Percentiles rank a stretch among this genome's conserved stretches.
phyloP scores from a whole-genome alignment of 2,888 invertebrate species.

The Lasioglossum calceatum region DNA sequence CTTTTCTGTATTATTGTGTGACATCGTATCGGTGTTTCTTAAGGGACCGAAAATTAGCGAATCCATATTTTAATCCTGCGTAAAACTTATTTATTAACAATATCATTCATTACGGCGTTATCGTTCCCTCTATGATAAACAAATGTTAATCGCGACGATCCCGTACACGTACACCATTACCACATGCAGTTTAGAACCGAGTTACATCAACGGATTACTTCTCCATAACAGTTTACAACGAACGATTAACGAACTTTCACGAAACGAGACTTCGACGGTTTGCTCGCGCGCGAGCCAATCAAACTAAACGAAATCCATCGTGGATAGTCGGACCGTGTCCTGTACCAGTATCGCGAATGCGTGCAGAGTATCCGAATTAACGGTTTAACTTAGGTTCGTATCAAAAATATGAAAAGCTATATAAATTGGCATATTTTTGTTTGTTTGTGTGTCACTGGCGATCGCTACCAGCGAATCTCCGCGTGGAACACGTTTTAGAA shows the following conservation, averaged over 20 bases:
- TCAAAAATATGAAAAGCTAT: constrained; percentile 63
- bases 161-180: constrained; percentile 2
- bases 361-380: constrained; percentile 31
- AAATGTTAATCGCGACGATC: constrained; percentile 27
- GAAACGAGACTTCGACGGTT: not conserved
- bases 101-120: constrained; percentile 21
- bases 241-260: constrained; percentile 39
- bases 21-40: not conserved
- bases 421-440: constrained; percentile 44
- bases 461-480: constrained; percentile 21
- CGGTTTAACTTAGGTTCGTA: constrained; percentile 51
- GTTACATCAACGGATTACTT: not conserved
- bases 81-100: constrained; percentile 33
- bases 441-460: not conserved
- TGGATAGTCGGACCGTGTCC: not conserved
- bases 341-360: constrained; percentile 8
- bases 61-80: constrained; percentile 12
- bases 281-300: not conserved
- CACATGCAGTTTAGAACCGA: not conserved
- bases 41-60: not conserved
- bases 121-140: constrained; percentile 2
- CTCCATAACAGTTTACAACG: not conserved
- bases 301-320: constrained; percentile 21
- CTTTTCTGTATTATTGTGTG: not conserved
- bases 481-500: constrained; percentile 33